A percentile compares a stretch with the other conserved stretches of the same genome.
Evolutionary conservation across 2,888 invertebrate genomes (phyloP).

Genomic region (Hybos culiciformis): DNA sequence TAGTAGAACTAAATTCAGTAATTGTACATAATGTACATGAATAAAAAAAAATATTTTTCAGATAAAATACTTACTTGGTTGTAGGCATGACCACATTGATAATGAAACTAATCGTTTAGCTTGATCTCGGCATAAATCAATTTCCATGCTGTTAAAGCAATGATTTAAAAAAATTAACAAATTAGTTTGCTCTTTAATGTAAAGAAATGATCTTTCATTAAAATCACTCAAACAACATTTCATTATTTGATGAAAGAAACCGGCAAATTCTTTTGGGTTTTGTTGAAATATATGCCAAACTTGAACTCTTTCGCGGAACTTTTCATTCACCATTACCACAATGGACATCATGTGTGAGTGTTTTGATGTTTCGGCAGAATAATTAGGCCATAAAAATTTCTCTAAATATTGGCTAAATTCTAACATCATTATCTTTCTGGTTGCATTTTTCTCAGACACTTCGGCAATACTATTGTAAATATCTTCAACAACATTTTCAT

Average conservation of each 20-base stretch:
- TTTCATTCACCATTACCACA: constrained; percentile 97
- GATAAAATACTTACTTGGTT: constrained; percentile 47
- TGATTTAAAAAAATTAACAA: constrained; percentile 87
- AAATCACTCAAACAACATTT: constrained; percentile 47
- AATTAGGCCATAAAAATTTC: constrained; percentile 95
- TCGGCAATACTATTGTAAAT: constrained; percentile 82
- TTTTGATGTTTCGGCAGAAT: constrained; percentile 55
- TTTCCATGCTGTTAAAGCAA: constrained; percentile 96
- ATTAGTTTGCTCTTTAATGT: constrained; percentile 67
- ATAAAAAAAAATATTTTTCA: too few species aligned
- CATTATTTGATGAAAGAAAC: constrained; percentile 71
- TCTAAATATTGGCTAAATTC: constrained; percentile 97
- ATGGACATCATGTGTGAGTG: constrained; percentile 91
- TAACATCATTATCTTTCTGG: constrained; percentile 84
- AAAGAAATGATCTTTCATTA: constrained; percentile 29
- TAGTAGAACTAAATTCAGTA: not conserved
- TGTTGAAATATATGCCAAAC: constrained; percentile 90
- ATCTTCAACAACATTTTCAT: constrained; percentile 69
- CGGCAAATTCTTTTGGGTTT: constrained; percentile 59
- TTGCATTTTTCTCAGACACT: constrained; percentile 67
- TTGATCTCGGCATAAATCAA: constrained; percentile 82
- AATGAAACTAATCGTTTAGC: constrained; percentile 82
- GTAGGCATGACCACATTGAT: constrained; percentile 84
- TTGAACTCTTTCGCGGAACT: constrained; percentile 90
- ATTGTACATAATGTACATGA: not conserved